Base-by-base conservation (phyloP, 1,140 invertebrate genomes). In the Callitettix versicolor region DNA sequence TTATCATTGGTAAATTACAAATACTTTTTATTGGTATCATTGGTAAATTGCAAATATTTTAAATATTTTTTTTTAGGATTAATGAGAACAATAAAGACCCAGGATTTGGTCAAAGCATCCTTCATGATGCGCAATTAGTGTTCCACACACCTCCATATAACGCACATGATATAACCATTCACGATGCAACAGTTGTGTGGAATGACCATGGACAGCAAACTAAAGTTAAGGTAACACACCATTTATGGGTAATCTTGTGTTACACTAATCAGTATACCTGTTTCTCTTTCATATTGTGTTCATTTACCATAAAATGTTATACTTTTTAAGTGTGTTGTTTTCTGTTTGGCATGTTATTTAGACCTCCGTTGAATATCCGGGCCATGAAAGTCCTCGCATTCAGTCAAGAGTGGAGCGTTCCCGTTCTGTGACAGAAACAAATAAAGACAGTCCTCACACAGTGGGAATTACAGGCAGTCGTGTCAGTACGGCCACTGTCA, bases 91-190 rank as follows among this genome's bases (percentile, higher is more conserved):
- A 78, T 20, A 76, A 77, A 64, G 83, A 86, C 68, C 80, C 79
- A 60, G 91, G 91, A 0, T 97, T 91, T 69, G 94, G 92, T 2
- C 92, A 97, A 67, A 96, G 93, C 67, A 84, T 97, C 61, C 73
- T 98, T 9, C 87, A 94, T 65, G 81, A 85, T 46, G 82, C 82
- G 36, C 85, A 90, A 65, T 71, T 95, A n/a, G 84, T 97, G 22
- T 94, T 95, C 68, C 86, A 93, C 58, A 90, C 89, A 1, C 86
- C 88, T 0, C 88, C 88, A 0, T 91, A 91, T 62, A 87, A 85
- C 60, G 76, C 83, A 18, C 78, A 84, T 58, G 82, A 87, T 61
- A 81, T 89, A n/a, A 80, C 81, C 26, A 69, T 90, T 1, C 83
- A 88, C 68, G 86, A 88, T 40, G n/a, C n/a, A n/a, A 72, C 57